Percentiles rank a stretch among this genome's conserved stretches.
Evolutionary conservation across 2,888 invertebrate genomes (phyloP).

Genomic region (Hypolimnas misippus): DNA sequence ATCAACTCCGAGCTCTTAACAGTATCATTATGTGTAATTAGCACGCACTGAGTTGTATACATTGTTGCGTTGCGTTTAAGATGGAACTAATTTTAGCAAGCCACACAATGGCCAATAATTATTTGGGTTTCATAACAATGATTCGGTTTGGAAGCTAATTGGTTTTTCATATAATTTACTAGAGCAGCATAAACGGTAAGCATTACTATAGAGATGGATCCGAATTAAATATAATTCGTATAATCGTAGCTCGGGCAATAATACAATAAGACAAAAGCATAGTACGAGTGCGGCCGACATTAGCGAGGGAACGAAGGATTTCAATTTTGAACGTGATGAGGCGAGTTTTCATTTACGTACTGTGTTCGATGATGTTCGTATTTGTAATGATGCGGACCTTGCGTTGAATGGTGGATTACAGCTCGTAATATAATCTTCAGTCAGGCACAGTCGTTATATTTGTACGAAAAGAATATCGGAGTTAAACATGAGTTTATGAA

Average conservation of each 20-base stretch:
- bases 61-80: constrained; percentile 23
- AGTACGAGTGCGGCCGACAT: constrained; percentile 74
- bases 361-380: constrained; percentile 43
- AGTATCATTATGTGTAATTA: constrained; percentile 44
- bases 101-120: constrained; percentile 10
- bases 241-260: constrained; percentile 73
- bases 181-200: constrained; percentile 42
- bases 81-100: constrained; percentile 20
- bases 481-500: no score
- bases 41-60: constrained; percentile 31
- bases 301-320: constrained; percentile 77
- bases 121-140: constrained; percentile 16
- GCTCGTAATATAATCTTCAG: constrained; percentile 5
- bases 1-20: constrained; percentile 37
- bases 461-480: neutral
- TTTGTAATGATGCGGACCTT: constrained; percentile 31
- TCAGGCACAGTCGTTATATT: neutral
- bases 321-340: constrained; percentile 84
- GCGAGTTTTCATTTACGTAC: constrained; percentile 77
- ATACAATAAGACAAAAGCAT: constrained; percentile 81
- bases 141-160: constrained; percentile 11
- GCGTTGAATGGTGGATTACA: constrained; percentile 14
- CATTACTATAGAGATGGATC: constrained; percentile 78
- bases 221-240: constrained; percentile 83
- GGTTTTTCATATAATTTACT: constrained; percentile 34